phyloP scores from a whole-genome alignment of 1,140 invertebrate genomes.

The Drosophila busckii region DNA sequence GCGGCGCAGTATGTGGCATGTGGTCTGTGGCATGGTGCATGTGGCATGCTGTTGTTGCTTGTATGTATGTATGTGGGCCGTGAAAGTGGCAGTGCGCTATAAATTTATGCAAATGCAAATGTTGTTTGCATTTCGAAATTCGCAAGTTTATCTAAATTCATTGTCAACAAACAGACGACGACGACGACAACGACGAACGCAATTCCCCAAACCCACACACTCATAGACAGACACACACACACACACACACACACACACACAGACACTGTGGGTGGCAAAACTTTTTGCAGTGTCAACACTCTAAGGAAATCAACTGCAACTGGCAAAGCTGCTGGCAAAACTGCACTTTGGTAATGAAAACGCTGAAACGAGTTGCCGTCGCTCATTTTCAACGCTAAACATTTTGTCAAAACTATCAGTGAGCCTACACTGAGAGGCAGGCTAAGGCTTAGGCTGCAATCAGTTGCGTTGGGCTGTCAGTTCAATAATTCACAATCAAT shows the following conservation, averaged over 20 bases:
- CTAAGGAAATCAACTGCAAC: constrained; percentile 64
- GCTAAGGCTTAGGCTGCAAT: too few relatives aligned
- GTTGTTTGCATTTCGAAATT: constrained; percentile 72
- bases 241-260: background rate
- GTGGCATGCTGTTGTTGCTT: background rate
- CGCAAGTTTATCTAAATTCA: constrained; percentile 73
- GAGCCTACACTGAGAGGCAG: background rate
- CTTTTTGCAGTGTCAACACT: constrained; percentile 50
- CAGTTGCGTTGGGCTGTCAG: background rate
- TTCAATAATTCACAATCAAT: constrained; percentile 56
- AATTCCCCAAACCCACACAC: background rate
- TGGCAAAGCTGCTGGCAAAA: constrained; percentile 29
- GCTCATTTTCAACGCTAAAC: too few relatives aligned
- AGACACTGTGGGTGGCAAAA: constrained; percentile 24
- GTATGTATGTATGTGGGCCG: constrained; percentile 11
- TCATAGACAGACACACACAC: background rate
- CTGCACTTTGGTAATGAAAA: constrained; percentile 46
- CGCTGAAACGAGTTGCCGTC: constrained; percentile 17
- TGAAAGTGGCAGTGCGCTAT: constrained; percentile 37
- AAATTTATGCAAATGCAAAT: constrained; percentile 74
- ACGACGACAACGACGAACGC: background rate
- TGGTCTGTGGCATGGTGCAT: background rate
- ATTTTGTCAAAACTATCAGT: too few relatives aligned
- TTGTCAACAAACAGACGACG: constrained; percentile 66
- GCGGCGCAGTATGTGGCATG: background rate